A percentile compares a stretch with the other conserved stretches of the same genome.
Evolutionary conservation across 2,797 vertebrate species (phyloP).

Genomic region (Mycteria americana): DNA sequence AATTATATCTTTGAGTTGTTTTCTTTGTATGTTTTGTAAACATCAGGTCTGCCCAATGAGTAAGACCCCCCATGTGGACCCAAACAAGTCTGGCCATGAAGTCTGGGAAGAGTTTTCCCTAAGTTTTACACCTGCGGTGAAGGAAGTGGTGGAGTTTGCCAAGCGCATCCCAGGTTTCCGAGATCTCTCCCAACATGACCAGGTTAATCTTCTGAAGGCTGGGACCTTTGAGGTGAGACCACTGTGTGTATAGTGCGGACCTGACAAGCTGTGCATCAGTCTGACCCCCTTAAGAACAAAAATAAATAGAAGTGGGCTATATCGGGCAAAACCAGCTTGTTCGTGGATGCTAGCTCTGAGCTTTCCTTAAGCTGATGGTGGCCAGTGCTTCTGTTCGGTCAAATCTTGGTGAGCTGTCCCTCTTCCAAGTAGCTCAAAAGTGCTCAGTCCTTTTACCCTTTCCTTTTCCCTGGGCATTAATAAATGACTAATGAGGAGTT

Average conservation of each 20-base stretch:
- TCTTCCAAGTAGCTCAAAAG: neutral
- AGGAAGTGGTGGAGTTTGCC: conserved; percentile 97
- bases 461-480: neutral
- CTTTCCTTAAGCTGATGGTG: neutral
- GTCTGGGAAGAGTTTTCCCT: conserved; percentile 98
- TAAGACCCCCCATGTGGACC: conserved; percentile 88
- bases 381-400: neutral
- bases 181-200: conserved; percentile 93
- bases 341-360: neutral
- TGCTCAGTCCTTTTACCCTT: neutral
- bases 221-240: conserved; percentile 94
- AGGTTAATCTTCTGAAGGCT: conserved; percentile 95
- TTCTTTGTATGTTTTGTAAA: neutral
- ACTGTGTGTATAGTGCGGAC: neutral
- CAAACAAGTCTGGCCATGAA: conserved; percentile 90
- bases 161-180: conserved; percentile 94
- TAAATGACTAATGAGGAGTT: neutral
- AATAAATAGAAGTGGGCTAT: neutral
- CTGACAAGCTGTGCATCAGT: neutral
- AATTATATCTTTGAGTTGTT: neutral
- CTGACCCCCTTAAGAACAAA: neutral
- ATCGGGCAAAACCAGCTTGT: neutral
- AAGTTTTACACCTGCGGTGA: conserved; percentile 96
- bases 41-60: conserved; percentile 94
- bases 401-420: neutral